Evolutionary conservation across 2,888 invertebrate species (phyloP), one percentile per base, ranked within the genome.

Genomic region (Spialia ferax): DNA sequence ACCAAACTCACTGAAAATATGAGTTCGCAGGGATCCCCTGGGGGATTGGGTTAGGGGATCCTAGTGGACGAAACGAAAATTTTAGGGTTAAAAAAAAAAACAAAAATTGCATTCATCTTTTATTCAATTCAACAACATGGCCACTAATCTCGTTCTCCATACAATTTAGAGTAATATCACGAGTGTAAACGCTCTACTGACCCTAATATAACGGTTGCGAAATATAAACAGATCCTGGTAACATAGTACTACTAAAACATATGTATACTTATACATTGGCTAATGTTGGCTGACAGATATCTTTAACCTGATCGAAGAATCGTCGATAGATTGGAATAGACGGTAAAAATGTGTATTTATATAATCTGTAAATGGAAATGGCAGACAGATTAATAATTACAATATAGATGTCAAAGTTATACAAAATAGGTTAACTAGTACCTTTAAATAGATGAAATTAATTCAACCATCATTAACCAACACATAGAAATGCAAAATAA

Each of bases 91-190:
- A 18, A 15, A n/a, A 0, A 20, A 63, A 22, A 22, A 35, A 32
- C 32, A 32, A 50, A 35, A 15, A 35, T n/a, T 32, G 32, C 61
- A 50, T 32, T 52, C 61, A 62, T 50, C 35, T 5, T 62, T 62
- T 62, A 62, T 20, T 62, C 29, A 29, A 42, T 26, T 48, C 61
- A 22, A 61, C 60, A 60, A 38, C 23, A 18, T 32, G 32, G 29
- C 32, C 18, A 48, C 60, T 15, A 60, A 60, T 48, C 48, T 48
- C 60, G 8, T 23, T 59, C 42, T 22, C 23, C 7, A 45, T 45
- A 55, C 32, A 29, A 35, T 55, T 55, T 55, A 48, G 4, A 42
- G 42, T 1, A 42, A n/a, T 42, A n/a, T 15, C 18, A 32, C 11
- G 10, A 32, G 10, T 1, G 11, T 32, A 32, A 10, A 32, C 11